These are phyloP conservation scores for Pammene aurita DNA, from an alignment of 2,888 invertebrate genomes.

Conservation along the genomic window DNA sequence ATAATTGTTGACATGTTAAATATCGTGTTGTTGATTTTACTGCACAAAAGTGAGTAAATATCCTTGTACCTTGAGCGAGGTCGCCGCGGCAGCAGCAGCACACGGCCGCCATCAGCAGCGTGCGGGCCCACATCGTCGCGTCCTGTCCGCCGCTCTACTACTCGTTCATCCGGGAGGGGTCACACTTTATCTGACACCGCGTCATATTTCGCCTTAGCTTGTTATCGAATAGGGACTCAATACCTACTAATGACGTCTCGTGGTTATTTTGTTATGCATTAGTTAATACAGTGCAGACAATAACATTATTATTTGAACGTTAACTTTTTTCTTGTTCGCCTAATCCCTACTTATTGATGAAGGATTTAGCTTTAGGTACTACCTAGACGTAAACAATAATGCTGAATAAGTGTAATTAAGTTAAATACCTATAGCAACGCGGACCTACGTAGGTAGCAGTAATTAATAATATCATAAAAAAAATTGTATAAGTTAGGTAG, in stretches of 20 bases:
- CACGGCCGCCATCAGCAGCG: slow-evolving; percentile 1
- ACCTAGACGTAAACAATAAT: neutral
- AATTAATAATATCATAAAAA: too few relatives aligned
- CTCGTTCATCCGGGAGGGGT: slow-evolving; percentile 32
- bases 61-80: slow-evolving; percentile 12
- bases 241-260: slow-evolving; percentile 14
- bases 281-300: slow-evolving; percentile 19
- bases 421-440: slow-evolving; percentile 58
- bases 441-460: neutral
- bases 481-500: too few relatives aligned
- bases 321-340: neutral
- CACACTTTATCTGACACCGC: slow-evolving; percentile 36
- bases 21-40: neutral
- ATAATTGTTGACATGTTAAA: neutral
- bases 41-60: neutral
- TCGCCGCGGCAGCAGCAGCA: slow-evolving; percentile 14
- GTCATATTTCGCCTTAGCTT: slow-evolving; percentile 28
- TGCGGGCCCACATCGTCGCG: slow-evolving; percentile 28
- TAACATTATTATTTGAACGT: neutral
- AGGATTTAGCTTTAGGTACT: neutral
- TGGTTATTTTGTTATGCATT: slow-evolving; percentile 24
- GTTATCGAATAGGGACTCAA: slow-evolving; percentile 26
- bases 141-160: slow-evolving; percentile 26
- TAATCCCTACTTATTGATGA: slow-evolving; percentile 4
- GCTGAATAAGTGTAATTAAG: neutral